Conservation (phyloP, 1,140 invertebrate genomes). For the Samia ricini region DNA sequence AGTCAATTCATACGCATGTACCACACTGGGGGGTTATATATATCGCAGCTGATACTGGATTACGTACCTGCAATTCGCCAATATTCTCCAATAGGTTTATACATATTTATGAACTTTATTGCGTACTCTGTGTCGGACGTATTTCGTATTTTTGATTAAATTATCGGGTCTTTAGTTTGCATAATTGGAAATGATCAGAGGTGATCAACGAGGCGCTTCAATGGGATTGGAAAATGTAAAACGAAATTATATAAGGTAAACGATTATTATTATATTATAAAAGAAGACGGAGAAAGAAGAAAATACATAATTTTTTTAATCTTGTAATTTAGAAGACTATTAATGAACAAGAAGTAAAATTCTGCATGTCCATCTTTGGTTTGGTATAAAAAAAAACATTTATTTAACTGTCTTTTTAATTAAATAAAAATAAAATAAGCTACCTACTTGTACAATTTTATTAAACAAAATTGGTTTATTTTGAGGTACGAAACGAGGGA, state of each 20-base stretch:
- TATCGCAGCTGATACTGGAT: background rate
- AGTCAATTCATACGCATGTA: too few relatives aligned
- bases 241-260: background rate
- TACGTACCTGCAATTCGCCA: background rate
- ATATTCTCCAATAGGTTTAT: slow-evolving; percentile 11
- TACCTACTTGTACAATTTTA: too few relatives aligned
- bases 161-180: slow-evolving; percentile 4
- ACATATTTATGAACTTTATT: slow-evolving; percentile 11
- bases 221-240: slow-evolving; percentile 1
- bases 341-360: too few relatives aligned
- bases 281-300: background rate
- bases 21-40: background rate
- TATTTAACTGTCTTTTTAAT: too few relatives aligned
- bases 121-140: slow-evolving; percentile 3
- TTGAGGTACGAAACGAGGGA: too few relatives aligned
- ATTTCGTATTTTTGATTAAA: slow-evolving; percentile 11
- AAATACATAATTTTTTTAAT: too few relatives aligned
- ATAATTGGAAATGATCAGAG: background rate
- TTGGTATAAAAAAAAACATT: too few relatives aligned
- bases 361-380: too few relatives aligned
- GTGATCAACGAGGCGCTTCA: background rate
- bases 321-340: too few relatives aligned
- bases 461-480: too few relatives aligned
- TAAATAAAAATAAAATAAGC: too few relatives aligned
- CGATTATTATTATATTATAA: background rate